Evolutionary conservation across 2,888 invertebrate species (phyloP).

Genomic region (Leucoptera coffeella): DNA sequence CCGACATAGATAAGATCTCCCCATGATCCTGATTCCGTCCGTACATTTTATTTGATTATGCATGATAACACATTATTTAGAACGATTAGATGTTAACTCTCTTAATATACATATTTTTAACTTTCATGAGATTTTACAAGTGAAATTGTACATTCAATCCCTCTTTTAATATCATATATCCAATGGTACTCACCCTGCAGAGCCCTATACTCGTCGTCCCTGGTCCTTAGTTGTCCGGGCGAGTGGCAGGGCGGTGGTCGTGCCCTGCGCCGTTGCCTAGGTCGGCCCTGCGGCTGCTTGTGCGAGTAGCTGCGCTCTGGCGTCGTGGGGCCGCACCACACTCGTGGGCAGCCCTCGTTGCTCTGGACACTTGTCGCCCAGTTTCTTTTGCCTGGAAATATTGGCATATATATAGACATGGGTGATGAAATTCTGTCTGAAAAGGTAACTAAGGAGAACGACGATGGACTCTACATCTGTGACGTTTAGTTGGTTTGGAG

Average conservation of each 20-base stretch:
- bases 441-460: too few species aligned
- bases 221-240: slow-evolving; percentile 22
- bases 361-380: not conserved
- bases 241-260: slow-evolving; percentile 15
- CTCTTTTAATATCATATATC: not conserved
- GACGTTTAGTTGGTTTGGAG: too few species aligned
- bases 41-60: too few species aligned
- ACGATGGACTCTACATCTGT: too few species aligned
- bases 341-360: not conserved
- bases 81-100: too few species aligned
- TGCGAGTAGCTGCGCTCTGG: slow-evolving; percentile 6
- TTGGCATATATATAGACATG: too few species aligned
- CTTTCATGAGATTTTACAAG: not conserved
- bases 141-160: not conserved
- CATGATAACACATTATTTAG: too few species aligned
- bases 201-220: slow-evolving; percentile 9
- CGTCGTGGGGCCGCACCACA: not conserved
- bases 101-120: too few species aligned
- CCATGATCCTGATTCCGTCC: too few species aligned
- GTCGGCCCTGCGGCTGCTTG: slow-evolving; percentile 6
- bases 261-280: slow-evolving; percentile 6
- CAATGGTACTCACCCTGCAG: too few species aligned
- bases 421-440: too few species aligned
- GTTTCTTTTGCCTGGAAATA: not conserved
- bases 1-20: too few species aligned